phyloP scores from a whole-genome alignment of 2,113 vertebrate genomes.

The Lagopus leucura region DNA sequence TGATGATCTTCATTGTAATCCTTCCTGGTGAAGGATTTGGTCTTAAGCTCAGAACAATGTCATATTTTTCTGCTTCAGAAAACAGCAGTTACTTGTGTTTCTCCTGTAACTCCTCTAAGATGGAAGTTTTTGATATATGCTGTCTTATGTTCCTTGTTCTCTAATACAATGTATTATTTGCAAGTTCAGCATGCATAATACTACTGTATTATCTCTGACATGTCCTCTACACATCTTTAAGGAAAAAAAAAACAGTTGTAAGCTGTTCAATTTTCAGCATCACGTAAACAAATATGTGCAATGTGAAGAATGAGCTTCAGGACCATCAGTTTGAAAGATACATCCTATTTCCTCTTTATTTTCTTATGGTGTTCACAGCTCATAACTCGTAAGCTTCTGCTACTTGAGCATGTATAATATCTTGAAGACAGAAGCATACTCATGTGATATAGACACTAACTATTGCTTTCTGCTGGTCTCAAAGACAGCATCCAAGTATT shows the following conservation, averaged over 20 bases:
- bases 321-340: background rate
- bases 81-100: background rate
- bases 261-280: background rate
- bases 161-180: background rate
- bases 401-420: background rate
- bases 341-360: background rate
- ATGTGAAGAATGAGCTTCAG: fast-evolving
- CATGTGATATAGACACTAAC: background rate
- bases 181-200: background rate
- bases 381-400: background rate
- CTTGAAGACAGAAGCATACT: background rate
- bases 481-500: background rate
- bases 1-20: background rate
- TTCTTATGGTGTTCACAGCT: background rate
- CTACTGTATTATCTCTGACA: background rate
- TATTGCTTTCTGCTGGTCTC: background rate
- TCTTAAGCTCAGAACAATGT: background rate
- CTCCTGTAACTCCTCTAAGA: background rate
- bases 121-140: background rate
- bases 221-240: background rate
- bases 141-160: background rate
- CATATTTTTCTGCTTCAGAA: background rate
- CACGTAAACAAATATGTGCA: background rate
- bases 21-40: background rate
- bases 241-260: background rate